Conservation (phyloP, 2,113 vertebrate species). For the Nycticryphes semicollaris region DNA sequence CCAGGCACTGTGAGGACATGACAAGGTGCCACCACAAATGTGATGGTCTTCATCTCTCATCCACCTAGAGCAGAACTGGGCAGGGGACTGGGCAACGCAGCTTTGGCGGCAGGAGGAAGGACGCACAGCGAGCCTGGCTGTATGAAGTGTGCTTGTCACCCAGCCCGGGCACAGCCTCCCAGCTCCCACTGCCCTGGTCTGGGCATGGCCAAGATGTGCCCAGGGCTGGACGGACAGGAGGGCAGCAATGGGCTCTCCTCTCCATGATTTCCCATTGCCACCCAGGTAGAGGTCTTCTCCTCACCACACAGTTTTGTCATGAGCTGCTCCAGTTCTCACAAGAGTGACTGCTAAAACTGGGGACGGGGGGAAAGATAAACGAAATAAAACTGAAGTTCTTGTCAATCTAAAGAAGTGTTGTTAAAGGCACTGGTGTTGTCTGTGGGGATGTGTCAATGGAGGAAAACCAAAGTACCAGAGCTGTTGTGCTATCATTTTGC, state of each 20-base stretch:
- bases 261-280: neutral
- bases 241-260: neutral
- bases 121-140: neutral
- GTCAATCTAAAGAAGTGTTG: neutral
- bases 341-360: slow-evolving; percentile 3
- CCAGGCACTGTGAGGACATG: neutral
- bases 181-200: neutral
- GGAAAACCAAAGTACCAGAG: neutral
- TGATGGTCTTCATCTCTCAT: neutral
- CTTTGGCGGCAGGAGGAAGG: neutral
- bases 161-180: neutral
- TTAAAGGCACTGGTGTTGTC: slow-evolving; percentile 8
- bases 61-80: neutral
- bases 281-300: neutral
- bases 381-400: neutral
- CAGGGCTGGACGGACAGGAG: neutral
- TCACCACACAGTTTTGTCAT: slow-evolving; percentile 10
- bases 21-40: neutral
- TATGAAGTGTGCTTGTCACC: neutral
- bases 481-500: neutral
- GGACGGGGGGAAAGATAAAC: neutral
- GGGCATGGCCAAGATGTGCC: neutral
- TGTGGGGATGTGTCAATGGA: neutral
- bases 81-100: neutral
- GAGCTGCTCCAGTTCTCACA: slow-evolving; percentile 40